Evolutionary conservation across 2,888 invertebrate genomes (phyloP).

Genomic region (Taphrorychus bicolor): DNA sequence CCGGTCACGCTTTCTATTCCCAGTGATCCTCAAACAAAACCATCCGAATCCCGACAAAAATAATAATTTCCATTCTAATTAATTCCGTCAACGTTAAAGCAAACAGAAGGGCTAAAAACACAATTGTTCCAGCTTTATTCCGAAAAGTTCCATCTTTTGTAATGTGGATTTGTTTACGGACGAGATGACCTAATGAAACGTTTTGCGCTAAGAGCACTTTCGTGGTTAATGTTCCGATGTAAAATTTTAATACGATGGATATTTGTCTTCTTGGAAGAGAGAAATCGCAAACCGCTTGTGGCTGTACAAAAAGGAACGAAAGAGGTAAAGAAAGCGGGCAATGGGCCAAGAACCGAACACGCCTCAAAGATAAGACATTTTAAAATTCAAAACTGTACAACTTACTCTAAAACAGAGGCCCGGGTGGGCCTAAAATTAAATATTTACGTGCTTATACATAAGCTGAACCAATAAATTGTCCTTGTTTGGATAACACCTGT

Average conservation of each 20-base stretch:
- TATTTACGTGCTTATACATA: conserved; percentile 4
- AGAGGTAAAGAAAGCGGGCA: conserved; percentile 22
- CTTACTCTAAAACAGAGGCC: no score
- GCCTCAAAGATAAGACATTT: no score
- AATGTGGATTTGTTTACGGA: conserved; percentile 2
- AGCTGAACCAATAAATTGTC: conserved; percentile 24
- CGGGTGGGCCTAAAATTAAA: conserved; percentile 2
- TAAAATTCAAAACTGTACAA: no score
- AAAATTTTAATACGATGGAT: conserved; percentile 29
- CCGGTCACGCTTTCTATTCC: background rate
- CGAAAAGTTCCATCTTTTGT: background rate
- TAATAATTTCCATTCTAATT: background rate
- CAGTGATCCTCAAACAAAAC: background rate
- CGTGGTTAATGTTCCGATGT: conserved; percentile 23
- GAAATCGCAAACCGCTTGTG: conserved; percentile 11
- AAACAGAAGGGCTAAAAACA: background rate
- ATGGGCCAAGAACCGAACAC: background rate
- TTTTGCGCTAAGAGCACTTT: conserved; percentile 19
- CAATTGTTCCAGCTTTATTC: background rate
- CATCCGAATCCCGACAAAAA: background rate
- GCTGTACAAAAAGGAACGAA: conserved; percentile 18
- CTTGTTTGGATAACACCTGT: conserved; percentile 27
- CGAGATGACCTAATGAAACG: background rate
- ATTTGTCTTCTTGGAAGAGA: conserved; percentile 19
- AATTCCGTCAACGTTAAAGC: background rate